Evolutionary conservation across 1,140 invertebrate genomes (phyloP), one percentile per base, ranked within the genome.

Genomic region (Leptopilina boulardi): DNA sequence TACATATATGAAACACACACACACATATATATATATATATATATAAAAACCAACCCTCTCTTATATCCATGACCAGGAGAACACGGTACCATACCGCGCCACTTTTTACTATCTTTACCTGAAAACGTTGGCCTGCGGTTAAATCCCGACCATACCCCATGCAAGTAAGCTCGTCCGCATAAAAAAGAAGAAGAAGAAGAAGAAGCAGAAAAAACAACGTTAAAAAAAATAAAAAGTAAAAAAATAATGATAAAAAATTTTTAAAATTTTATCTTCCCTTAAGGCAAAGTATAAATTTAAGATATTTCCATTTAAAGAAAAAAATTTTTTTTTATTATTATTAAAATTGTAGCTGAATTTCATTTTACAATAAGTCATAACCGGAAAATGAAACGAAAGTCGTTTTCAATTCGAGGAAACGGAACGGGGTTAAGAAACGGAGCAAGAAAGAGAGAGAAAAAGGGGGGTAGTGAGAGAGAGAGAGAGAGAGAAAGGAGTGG

Each of bases 51-150:
- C 34, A n/a, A 38, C 34, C 34, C 79, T 83, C 83, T 80, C 75
- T 78, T n/a, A n/a, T n/a, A n/a, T 78, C 70, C 81, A 73, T 77
- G 77, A 81, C 74, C 71, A 79, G 78, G 77, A 38, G 34, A 83
- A 85, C 85, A 83, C 85, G 86, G 84, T 87, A 86, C 85, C 85
- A 85, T 79, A 86, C 83, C 87, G 86, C 87, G 83, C 83, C 86
- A 89, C 76, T 83, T 77, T 80, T 38, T 85, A 83, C 84, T 86
- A 87, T 81, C 86, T 82, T 84, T 82, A 81, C 83, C 85, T 87
- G 79, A 87, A 90, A 89, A 87, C 85, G 84, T 89, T 85, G 81
- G 78, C 21, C 59, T 66, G 59, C 59, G 59, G 59, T n/a, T 66
- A 66, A 30, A 66, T 30, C 23, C 59, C 59, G 59, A 66, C 59